Conservation (phyloP, 2,888 invertebrate species). For the Drosophila diplacantha region DNA sequence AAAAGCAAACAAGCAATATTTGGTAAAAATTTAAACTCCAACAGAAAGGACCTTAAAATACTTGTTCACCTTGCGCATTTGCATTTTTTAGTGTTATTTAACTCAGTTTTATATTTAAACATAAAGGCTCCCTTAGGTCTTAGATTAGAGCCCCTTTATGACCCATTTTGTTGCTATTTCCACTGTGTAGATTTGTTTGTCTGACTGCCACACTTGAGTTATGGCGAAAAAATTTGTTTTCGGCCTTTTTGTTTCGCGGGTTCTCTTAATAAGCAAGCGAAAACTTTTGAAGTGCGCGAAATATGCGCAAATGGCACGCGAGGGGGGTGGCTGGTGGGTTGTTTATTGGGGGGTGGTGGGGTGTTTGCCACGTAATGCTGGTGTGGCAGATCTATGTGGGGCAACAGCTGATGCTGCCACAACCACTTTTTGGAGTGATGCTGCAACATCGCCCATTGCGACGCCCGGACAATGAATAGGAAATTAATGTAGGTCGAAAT, state of each 20-base stretch:
- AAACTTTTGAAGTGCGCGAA: conserved; percentile 68
- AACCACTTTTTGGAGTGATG: conserved; percentile 18
- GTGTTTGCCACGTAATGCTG: not conserved
- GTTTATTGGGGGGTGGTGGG: not conserved
- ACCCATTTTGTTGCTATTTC: conserved; percentile 4
- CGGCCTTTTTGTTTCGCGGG: conserved; percentile 44
- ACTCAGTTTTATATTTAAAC: not conserved
- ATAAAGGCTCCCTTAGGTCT: too few species aligned
- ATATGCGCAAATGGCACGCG: conserved; percentile 64
- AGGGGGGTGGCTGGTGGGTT: conserved; percentile 5
- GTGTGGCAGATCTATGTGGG: conserved; percentile 9
- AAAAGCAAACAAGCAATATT: not conserved
- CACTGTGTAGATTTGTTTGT: conserved; percentile 16
- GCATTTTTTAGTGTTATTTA: not conserved
- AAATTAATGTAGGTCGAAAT: conserved; percentile 71
- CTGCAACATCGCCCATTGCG: conserved; percentile 37
- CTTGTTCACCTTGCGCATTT: not conserved
- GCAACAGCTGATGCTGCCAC: conserved; percentile 57
- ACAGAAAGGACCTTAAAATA: not conserved
- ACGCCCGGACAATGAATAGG: conserved; percentile 57
- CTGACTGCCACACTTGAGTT: conserved; percentile 60
- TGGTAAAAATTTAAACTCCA: not conserved
- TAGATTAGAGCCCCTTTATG: not conserved
- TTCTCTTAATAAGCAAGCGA: conserved; percentile 64
- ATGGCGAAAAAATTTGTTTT: conserved; percentile 54